Evolutionary conservation across 2,888 invertebrate genomes (phyloP).

Genomic region (Cantharis rufa): DNA sequence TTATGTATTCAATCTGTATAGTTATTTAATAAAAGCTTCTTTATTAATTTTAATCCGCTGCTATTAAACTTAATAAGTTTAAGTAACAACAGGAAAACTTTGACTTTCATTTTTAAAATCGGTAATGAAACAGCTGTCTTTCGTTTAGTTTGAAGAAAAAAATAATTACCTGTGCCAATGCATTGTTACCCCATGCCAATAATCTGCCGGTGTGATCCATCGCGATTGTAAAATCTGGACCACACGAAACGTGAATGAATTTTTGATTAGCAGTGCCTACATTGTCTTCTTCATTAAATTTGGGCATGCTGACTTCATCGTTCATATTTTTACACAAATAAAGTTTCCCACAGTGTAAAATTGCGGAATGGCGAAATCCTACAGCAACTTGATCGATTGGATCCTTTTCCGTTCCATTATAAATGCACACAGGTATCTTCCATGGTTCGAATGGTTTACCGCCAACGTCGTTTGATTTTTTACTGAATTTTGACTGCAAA

Average conservation of each 20-base stretch:
- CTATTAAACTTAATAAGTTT: too few relatives aligned
- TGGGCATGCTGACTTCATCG: constrained; percentile 83
- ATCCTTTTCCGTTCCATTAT: constrained; percentile 41
- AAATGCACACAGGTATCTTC: constrained; percentile 51
- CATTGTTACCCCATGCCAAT: constrained; percentile 77
- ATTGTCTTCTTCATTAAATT: constrained; percentile 50
- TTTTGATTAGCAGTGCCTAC: constrained; percentile 45
- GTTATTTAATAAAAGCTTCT: too few relatives aligned
- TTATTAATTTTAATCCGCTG: too few relatives aligned
- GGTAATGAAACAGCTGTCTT: too few relatives aligned
- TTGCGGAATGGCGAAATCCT: constrained; percentile 79
- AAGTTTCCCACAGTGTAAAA: constrained; percentile 50
- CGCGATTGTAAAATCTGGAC: constrained; percentile 77
- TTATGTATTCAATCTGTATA: too few relatives aligned
- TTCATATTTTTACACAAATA: constrained; percentile 88
- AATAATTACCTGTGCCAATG: constrained; percentile 63
- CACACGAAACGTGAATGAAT: constrained; percentile 64
- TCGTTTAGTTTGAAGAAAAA: too few relatives aligned
- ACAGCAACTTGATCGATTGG: constrained; percentile 56
- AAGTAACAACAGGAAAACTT: too few relatives aligned
- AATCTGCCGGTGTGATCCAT: constrained; percentile 68
- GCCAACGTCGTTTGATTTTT: constrained; percentile 35
- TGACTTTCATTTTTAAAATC: too few relatives aligned
- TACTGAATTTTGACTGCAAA: constrained; percentile 57
- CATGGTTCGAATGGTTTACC: constrained; percentile 45